These are phyloP conservation scores for Poecile montanus DNA, from an alignment of 2,797 vertebrate genomes.

Conservation along the genomic window DNA sequence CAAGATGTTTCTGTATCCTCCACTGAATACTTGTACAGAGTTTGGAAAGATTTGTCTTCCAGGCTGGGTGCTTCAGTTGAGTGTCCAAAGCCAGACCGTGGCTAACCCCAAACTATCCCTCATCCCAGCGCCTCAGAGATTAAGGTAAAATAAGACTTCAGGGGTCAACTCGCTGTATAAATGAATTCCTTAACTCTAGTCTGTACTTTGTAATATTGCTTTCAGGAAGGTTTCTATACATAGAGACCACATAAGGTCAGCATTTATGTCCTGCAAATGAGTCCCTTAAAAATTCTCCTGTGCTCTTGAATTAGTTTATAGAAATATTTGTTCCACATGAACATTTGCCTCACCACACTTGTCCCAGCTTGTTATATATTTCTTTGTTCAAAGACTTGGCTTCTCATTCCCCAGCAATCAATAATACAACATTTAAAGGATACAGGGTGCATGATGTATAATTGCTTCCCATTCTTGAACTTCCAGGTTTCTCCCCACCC, in stretches of 20 bases:
- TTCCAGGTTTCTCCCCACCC: background rate
- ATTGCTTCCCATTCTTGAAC: conserved; percentile 34
- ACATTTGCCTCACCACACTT: conserved; percentile 64
- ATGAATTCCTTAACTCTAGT: background rate
- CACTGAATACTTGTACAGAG: background rate
- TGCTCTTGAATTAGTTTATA: conserved; percentile 57
- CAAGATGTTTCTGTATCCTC: background rate
- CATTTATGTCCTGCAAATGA: conserved; percentile 53
- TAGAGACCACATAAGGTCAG: conserved; percentile 50
- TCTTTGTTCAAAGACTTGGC: conserved; percentile 67
- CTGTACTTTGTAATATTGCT: background rate
- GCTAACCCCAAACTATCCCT: background rate
- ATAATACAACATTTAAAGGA: conserved; percentile 59
- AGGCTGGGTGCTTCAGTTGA: background rate
- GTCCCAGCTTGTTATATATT: conserved; percentile 61
- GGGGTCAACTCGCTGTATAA: background rate
- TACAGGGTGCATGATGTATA: conserved; percentile 17
- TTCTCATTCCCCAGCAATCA: conserved; percentile 40
- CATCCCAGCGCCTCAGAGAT: background rate
- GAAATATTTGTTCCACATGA: conserved; percentile 69
- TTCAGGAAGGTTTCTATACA: background rate
- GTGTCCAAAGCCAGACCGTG: background rate
- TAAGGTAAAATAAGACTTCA: background rate
- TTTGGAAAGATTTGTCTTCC: background rate
- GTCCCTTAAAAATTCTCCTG: conserved; percentile 52